Base-by-base conservation (phyloP, 2,888 invertebrate species). In the Calliopum simillimum region DNA sequence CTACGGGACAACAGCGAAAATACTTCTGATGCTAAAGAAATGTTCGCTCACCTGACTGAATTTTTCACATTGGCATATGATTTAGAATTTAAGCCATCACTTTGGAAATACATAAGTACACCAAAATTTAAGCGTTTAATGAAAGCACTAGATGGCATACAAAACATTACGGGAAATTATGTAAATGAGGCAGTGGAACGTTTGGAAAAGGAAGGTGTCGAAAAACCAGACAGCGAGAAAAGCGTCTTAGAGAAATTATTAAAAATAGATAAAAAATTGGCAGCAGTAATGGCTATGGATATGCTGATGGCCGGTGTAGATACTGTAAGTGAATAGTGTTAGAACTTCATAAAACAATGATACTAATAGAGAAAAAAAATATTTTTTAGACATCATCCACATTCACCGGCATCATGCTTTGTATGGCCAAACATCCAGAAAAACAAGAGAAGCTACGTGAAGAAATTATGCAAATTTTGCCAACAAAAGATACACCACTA, bases 301-400 rank as follows among this genome's bases (percentile, higher is more conserved):
- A 91, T 93, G 91, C 77, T 93, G 13, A 86, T 90, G 73, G 92
- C 91, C 58, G 93, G 93, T 73, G 89, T 93, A 55, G 93, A 93
- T 80, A 93, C 93, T 75, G 93, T 94, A 85, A 86, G 85, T 76
- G 0, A n/a, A 23, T 14, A 58, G 13, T 19, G 16, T 8, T 23
- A 16, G 43, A 25, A 4, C 43, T n/a, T 23, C 12, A 5, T 8
- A 25, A 4, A 16, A 53, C 13, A 47, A 47, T 47, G 8, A 53
- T 3, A 19, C 2, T 6, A 4, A 55, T n/a, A n/a, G n/a, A n/a
- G n/a, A n/a, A n/a, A n/a, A n/a, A 8, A 21, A 23, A 19, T 21
- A 14, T 8, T 81, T 79, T 67, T 33, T 13, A 84, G 84, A 84
- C 84, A 3, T 79, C 84, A 0, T 83, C 84, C 8, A 79, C 79